Evolutionary conservation across 2,888 invertebrate genomes (phyloP), one percentile per base, ranked within the genome.

Genomic region (Leucophora obtusa): DNA sequence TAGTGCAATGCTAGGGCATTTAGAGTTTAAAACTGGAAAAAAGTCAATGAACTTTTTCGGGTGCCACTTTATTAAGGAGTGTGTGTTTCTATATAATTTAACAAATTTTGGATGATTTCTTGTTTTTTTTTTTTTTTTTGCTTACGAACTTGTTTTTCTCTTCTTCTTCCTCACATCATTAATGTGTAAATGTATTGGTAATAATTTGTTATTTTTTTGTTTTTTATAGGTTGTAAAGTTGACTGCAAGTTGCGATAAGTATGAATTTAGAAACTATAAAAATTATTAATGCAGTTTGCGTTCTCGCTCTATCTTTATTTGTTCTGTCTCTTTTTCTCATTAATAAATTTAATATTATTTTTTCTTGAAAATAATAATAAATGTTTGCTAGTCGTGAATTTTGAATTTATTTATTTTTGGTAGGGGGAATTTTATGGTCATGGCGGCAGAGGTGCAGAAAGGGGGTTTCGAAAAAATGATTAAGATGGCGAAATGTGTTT

Each of bases 211-310:
- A 14, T 38, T 38, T 38, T 28, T 3, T 60, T 43, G n/a, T 38
- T 59, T 59, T n/a, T 18, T 62, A 68, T 14, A 54, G 38, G 7
- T 66, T 68, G 33, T 28, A 50, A 35, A 15, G 10, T 63, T 58
- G 72, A 77, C 77, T 81, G 81, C 81, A 81, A 77, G 60, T 81
- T 81, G 77, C 81, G 81, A 81, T 81, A 77, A 81, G 81, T 81
- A 81, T 81, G 81, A 81, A 81, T 77, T 81, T 77, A 71, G 69
- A 66, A 81, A 74, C 73, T 77, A 77, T 70, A 65, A 69, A 76
- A 62, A 66, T 33, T 73, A 73, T 71, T 73, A 76, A 69, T 72
- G 80, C 60, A 65, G 69, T 68, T 60, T 59, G 28, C 24, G 59
- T 33, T 59, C 28, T 70, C 35, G 21, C 24, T 28, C 54, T 54